Base-by-base conservation (phyloP, 1,140 invertebrate species). In the Fopius arisanus region DNA sequence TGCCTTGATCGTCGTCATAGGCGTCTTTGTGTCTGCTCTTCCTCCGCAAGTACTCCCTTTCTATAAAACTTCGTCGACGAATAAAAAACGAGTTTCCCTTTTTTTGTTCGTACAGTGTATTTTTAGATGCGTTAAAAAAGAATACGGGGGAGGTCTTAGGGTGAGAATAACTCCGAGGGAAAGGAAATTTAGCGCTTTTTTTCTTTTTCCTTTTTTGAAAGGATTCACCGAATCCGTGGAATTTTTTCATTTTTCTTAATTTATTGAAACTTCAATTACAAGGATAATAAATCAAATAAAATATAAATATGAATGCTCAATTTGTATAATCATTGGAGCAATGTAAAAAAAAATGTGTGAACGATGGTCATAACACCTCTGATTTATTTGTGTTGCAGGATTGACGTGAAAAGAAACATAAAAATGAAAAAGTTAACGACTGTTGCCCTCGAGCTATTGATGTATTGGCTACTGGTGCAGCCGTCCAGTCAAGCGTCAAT, bases 381-480 rank as follows among this genome's bases (percentile, higher is more conserved):
- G 59, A 41, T 67, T 40, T 33, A 31, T 33, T 72, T 48, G 19
- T 72, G 54, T 76, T 76, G 2, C 70, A 76, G 74, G 19, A 3
- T 1, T 59, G 23, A 59, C 54, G 14, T 19, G 66, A 29, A 43
- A 67, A 19, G 31, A 31, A 33, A 3, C n/a, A 48, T 19, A 62
- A 71, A 67, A 43, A 76, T 76, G 75, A 76, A 43, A 51, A 70
- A 71, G 28, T 67, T 79, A 21, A 16, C 65, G 33, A 72, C 29
- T 1, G 6, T 79, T 14, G 69, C 78, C 9, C 62, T 84, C 3
- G 72, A 79, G 28, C 33, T 82, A 14, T 59, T 77, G 43, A 29
- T 85, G 14, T 63, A 83, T 6, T 67, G 77, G 21, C 54, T 62
- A 48, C 41, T 66, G n/a, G 63, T 84, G 37, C 9, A 80, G 0